A percentile compares a stretch with the other conserved stretches of the same genome.
phyloP scores from a whole-genome alignment of 2,797 vertebrate species.

The Ctenopoma multispine region DNA sequence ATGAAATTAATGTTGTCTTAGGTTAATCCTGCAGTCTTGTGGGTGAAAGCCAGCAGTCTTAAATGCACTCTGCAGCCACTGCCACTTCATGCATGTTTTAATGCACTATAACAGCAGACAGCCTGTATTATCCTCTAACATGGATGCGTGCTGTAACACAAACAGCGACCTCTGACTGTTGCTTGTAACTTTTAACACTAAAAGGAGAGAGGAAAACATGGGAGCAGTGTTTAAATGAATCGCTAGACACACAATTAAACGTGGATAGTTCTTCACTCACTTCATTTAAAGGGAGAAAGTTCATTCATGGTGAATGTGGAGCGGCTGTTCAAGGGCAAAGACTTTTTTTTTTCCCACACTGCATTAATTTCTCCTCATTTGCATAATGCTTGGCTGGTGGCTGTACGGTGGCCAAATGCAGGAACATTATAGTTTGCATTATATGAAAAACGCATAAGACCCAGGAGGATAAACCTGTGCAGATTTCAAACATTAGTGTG shows the following conservation, averaged over 20 bases:
- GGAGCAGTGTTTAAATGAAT: slow-evolving; percentile 28
- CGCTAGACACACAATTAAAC: slow-evolving; percentile 52
- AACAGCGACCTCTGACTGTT: slow-evolving; percentile 10
- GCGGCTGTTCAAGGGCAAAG: slow-evolving; percentile 64
- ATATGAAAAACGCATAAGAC: slow-evolving; percentile 48
- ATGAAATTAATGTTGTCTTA: slow-evolving; percentile 11
- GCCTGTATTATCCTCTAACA: slow-evolving; percentile 36
- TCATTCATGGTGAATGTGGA: slow-evolving; percentile 55
- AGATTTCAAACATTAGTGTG: slow-evolving; percentile 44
- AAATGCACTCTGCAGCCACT: slow-evolving; percentile 11
- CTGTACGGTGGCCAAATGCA: slow-evolving; percentile 57
- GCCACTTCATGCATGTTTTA: slow-evolving; percentile 21
- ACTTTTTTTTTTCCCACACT: slow-evolving; percentile 29
- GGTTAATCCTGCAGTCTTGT: slow-evolving; percentile 26
- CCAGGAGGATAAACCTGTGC: slow-evolving; percentile 49
- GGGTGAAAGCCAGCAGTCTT: slow-evolving; percentile 7
- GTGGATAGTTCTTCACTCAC: slow-evolving; percentile 55
- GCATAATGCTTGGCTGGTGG: slow-evolving; percentile 72
- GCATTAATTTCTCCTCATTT: slow-evolving; percentile 72
- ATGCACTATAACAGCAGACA: slow-evolving; percentile 33
- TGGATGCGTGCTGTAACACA: slow-evolving; percentile 12
- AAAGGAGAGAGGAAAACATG: slow-evolving; percentile 9
- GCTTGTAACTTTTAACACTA: slow-evolving; percentile 25
- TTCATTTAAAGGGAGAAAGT: slow-evolving; percentile 57
- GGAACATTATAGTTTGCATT: slow-evolving; percentile 62